Conservation (phyloP, 2,888 invertebrate species). For the Chorisops tibialis region DNA sequence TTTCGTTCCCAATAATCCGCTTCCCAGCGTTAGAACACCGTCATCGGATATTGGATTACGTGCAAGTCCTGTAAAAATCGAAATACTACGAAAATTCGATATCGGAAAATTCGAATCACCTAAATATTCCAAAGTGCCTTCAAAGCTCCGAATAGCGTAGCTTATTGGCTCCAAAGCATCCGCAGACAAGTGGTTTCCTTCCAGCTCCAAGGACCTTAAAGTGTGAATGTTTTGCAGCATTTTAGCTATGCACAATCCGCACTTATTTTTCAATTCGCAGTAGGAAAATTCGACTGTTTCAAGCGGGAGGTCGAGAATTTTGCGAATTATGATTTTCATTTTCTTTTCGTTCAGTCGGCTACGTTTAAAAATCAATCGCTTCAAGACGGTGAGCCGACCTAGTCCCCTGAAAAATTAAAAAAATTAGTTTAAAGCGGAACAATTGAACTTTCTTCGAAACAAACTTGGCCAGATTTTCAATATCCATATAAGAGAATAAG, state of each 20-base stretch:
- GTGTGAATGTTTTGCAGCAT: constrained; percentile 5
- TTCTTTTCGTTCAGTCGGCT: constrained; percentile 26
- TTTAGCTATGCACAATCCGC: constrained; percentile 16
- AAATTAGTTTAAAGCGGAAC: background rate
- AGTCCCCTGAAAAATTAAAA: constrained; percentile 19
- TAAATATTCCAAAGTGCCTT: constrained; percentile 23
- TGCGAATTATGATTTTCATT: constrained; percentile 23
- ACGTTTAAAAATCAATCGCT: constrained; percentile 12
- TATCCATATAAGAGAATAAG: constrained; percentile 22
- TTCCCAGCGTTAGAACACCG: constrained; percentile 20
- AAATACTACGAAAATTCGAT: background rate
- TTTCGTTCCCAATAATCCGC: constrained; percentile 5
- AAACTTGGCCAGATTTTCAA: constrained; percentile 17
- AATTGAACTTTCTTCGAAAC: background rate
- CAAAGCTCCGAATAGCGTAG: constrained; percentile 12
- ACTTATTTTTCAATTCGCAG: constrained; percentile 25
- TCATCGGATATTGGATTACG: constrained; percentile 25
- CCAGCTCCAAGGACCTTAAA: constrained; percentile 16
- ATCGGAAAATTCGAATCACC: background rate
- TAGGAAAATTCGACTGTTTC: constrained; percentile 21
- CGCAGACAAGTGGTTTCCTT: constrained; percentile 25
- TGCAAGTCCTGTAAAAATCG: constrained; percentile 16
- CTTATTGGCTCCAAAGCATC: constrained; percentile 2
- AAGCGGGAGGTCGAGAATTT: constrained; percentile 7
- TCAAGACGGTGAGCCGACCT: background rate